Conservation (phyloP, 2,888 invertebrate genomes). For the Melitaea athalia region DNA sequence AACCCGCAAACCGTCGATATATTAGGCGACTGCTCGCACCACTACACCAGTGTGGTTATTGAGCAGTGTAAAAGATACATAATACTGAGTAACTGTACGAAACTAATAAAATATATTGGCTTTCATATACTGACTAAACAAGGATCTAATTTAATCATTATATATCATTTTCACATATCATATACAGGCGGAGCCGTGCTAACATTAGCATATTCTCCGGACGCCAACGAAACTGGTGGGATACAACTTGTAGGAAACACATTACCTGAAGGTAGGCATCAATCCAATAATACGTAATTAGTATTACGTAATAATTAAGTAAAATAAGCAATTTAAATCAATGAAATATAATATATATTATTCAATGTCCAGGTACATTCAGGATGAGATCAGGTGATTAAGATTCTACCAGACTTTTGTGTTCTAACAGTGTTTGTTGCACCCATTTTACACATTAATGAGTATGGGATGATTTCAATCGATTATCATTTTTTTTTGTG, state of each 20-base stretch:
- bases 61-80: no score
- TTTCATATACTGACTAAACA: neutral
- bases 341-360: slow-evolving; percentile 14
- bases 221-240: slow-evolving; percentile 74
- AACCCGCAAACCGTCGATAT: no score
- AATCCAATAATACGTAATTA: neutral
- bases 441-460: slow-evolving; percentile 8
- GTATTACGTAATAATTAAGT: no score
- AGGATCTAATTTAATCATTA: neutral
- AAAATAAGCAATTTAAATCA: neutral
- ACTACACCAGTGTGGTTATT: no score
- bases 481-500: no score
- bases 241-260: slow-evolving; percentile 82
- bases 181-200: slow-evolving; percentile 84
- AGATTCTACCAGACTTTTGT: slow-evolving; percentile 21
- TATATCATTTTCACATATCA: neutral
- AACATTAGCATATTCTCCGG: slow-evolving; percentile 88
- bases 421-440: slow-evolving; percentile 26
- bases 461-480: no score
- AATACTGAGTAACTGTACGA: no score
- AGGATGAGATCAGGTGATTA: slow-evolving; percentile 56
- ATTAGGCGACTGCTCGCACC: no score
- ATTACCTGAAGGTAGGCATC: slow-evolving; percentile 70
- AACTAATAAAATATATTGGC: neutral
- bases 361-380: slow-evolving; percentile 51